Base-by-base conservation (phyloP, 2,113 vertebrate genomes). In the Forbesichthys papilliferus region DNA sequence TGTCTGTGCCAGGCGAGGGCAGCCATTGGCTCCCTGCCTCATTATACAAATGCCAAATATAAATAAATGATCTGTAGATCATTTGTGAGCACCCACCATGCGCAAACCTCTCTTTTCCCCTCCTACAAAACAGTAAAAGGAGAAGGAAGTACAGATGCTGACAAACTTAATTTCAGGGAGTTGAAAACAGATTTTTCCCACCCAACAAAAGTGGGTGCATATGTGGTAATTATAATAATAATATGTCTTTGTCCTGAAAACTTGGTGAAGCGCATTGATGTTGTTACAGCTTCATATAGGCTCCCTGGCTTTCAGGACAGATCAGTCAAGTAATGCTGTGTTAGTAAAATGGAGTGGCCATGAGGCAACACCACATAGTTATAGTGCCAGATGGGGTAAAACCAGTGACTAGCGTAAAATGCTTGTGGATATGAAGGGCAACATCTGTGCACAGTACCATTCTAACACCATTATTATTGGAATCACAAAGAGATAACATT, bases 1-100 rank as follows among this genome's bases (percentile, higher is more conserved):
- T 96, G 93, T 95, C 93, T 94, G 20, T 27, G 18, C 89, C 91
- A 86, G 91, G 93, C 94, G 89, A 84, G 62, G 82, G 74, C 77
- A 12, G 92, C 94, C 93, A 94, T 94, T 94, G 93, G 93, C 87
- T 92, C 54, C 90, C 82, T 87, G 89, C 89, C 94, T 96, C 94
- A 96, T 98, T 97, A 97, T 95, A 94, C 94, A 96, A 94, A 95
- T 91, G 90, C 89, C 85, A 94, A 94, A 96, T 90, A 92, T 94
- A 95, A 96, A 95, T 96, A 88, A 93, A 93, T 92, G 89, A 92
- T 89, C 87, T 90, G 85, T 84, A 84, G 84, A 86, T 90, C 83
- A 77, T 79, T 61, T 42, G 36, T 42, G 36, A 70, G 74, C 83
- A 75, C 80, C 82, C 85, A 69, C 84, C 82, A 55, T 49, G 48